Percentiles rank a stretch among this genome's conserved stretches.
Conservation (phyloP, 2,888 invertebrate species). For the Allygus modestus region DNA sequence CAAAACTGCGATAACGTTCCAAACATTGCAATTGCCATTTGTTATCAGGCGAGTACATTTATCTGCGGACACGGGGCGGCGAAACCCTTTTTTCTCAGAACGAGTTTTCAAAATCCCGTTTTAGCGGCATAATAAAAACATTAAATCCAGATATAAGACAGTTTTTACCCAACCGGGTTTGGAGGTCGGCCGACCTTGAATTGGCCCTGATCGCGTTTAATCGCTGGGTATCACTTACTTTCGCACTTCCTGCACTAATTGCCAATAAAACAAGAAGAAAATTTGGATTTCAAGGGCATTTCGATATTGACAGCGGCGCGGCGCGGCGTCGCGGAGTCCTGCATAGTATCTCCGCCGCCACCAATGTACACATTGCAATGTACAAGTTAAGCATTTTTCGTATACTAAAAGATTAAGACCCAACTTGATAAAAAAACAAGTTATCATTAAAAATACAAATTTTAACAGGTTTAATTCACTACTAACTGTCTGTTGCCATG, state of each 20-base stretch:
- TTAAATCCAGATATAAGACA: conserved; percentile 10
- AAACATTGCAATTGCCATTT: not conserved
- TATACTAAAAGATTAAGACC: too few species aligned
- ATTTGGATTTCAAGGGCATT: conserved; percentile 6
- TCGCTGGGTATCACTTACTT: conserved; percentile 47
- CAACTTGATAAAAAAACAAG: too few species aligned
- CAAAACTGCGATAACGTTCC: not conserved
- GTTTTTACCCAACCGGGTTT: conserved; percentile 12
- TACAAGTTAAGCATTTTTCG: too few species aligned
- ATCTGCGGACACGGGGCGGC: not conserved
- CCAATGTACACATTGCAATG: too few species aligned
- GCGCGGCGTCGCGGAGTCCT: not conserved
- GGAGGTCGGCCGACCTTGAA: conserved; percentile 46
- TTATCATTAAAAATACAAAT: too few species aligned
- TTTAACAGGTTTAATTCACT: too few species aligned
- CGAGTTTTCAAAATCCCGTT: conserved; percentile 29
- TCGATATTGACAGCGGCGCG: not conserved
- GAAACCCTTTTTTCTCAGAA: not conserved
- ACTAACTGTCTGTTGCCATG: too few species aligned
- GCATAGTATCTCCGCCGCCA: not conserved
- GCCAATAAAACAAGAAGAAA: conserved; percentile 22
- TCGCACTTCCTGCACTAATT: conserved; percentile 51
- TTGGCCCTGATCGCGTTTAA: conserved; percentile 45
- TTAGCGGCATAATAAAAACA: conserved; percentile 24
- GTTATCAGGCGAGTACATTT: not conserved